Conservation (phyloP, 2,888 invertebrate species). For the Heliconius ethilla region DNA sequence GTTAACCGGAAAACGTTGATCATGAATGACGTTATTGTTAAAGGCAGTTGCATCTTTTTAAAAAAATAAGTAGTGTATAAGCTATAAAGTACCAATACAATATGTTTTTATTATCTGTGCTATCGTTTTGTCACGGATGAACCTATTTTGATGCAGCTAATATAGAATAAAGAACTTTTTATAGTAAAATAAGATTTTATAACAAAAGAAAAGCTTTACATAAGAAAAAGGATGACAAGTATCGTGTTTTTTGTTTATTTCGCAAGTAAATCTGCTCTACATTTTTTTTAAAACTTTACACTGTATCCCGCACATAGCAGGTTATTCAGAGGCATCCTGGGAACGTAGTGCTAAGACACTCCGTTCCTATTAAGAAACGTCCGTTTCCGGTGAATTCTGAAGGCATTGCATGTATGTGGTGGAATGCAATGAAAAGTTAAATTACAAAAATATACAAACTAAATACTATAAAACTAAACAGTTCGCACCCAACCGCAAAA, state of each 20-base stretch:
- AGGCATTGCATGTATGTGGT: not conserved
- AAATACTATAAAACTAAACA: too few species aligned
- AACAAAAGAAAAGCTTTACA: not conserved
- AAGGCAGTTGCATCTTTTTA: not conserved
- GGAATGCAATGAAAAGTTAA: not conserved
- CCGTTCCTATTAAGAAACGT: not conserved
- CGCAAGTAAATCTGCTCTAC: too few species aligned
- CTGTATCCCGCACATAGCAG: too few species aligned
- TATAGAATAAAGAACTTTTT: not conserved
- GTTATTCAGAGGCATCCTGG: not conserved
- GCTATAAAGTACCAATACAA: not conserved
- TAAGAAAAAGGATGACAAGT: not conserved
- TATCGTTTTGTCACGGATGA: not conserved
- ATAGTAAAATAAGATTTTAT: too few species aligned
- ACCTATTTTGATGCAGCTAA: not conserved
- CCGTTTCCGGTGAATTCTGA: not conserved
- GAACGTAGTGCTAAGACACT: not conserved
- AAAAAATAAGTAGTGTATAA: not conserved
- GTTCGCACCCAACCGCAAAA: not conserved
- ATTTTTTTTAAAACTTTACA: too few species aligned
- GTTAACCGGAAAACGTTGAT: conserved; percentile 44
- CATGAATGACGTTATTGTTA: conserved; percentile 23
- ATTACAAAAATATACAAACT: too few species aligned
- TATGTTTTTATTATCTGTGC: conserved; percentile 6
- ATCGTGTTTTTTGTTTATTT: not conserved